These are phyloP conservation scores for Bombus consobrinus DNA, from an alignment of 1,140 invertebrate genomes.

Conservation along the genomic window DNA sequence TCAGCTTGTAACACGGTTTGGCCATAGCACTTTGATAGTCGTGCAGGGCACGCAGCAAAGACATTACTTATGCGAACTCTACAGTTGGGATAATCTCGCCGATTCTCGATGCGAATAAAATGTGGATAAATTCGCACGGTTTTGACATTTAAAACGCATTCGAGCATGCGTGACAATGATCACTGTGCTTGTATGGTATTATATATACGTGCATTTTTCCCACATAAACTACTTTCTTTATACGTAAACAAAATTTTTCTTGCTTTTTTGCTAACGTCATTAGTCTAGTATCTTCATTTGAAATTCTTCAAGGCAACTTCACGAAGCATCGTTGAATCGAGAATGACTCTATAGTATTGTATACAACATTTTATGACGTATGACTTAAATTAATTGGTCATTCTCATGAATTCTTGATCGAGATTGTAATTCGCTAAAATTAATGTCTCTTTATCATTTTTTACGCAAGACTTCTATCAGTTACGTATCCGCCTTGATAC, in stretches of 20 bases:
- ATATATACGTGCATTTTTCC: not conserved
- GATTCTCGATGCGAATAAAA: constrained; percentile 12
- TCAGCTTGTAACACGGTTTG: constrained; percentile 86
- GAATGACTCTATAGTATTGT: not conserved
- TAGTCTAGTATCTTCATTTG: not conserved
- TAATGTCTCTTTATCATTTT: not conserved
- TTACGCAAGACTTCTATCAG: too few species aligned
- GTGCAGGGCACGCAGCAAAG: constrained; percentile 23
- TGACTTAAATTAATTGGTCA: not conserved
- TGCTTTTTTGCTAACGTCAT: constrained; percentile 25
- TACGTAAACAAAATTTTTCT: constrained; percentile 10
- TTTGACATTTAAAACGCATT: constrained; percentile 46
- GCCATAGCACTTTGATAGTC: constrained; percentile 35
- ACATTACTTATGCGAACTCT: constrained; percentile 16
- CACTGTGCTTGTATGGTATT: not conserved
- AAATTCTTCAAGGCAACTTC: not conserved
- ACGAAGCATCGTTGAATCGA: too few species aligned
- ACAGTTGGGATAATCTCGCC: constrained; percentile 14
- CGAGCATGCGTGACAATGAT: constrained; percentile 41
- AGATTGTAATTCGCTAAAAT: not conserved
- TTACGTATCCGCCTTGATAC: not conserved
- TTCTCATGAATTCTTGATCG: not conserved
- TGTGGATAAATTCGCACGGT: constrained; percentile 30
- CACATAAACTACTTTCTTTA: not conserved
- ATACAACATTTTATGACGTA: not conserved